Evolutionary conservation across 2,797 vertebrate genomes (phyloP).

Genomic region (Malacoraja senta): DNA sequence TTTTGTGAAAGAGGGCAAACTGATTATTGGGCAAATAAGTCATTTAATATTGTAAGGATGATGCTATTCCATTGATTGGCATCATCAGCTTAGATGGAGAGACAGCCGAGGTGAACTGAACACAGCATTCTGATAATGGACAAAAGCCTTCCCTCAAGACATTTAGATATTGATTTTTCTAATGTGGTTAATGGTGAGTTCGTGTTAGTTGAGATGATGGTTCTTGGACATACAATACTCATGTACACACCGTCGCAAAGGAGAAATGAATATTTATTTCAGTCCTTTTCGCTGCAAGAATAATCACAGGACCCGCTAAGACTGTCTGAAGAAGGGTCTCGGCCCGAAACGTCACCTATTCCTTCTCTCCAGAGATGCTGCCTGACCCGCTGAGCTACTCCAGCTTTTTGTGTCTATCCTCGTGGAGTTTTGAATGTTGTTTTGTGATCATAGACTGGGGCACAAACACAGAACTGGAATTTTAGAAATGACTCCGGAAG

Average conservation of each 20-base stretch:
- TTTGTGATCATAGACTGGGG: background rate
- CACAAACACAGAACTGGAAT: background rate
- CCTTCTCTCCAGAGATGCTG: too few relatives aligned
- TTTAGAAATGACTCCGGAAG: background rate
- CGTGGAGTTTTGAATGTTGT: background rate
- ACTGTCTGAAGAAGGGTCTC: background rate
- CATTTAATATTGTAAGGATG: background rate
- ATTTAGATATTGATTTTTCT: constrained; percentile 29
- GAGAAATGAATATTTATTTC: background rate
- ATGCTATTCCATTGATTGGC: background rate
- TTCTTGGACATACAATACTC: background rate
- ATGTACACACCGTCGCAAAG: background rate
- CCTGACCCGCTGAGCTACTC: too few relatives aligned
- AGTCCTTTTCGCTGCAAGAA: background rate
- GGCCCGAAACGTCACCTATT: too few relatives aligned
- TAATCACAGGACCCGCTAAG: background rate
- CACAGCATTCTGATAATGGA: background rate
- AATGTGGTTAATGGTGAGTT: background rate
- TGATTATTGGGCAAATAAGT: background rate
- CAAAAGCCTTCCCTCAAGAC: constrained; percentile 4
- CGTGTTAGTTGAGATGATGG: background rate
- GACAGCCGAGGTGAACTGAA: background rate
- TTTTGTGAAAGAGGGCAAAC: constrained; percentile 11
- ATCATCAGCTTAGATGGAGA: background rate
- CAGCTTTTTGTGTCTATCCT: too few relatives aligned